Evolutionary conservation across 1,140 invertebrate genomes (phyloP).

Genomic region (Drosophila nannoptera): DNA sequence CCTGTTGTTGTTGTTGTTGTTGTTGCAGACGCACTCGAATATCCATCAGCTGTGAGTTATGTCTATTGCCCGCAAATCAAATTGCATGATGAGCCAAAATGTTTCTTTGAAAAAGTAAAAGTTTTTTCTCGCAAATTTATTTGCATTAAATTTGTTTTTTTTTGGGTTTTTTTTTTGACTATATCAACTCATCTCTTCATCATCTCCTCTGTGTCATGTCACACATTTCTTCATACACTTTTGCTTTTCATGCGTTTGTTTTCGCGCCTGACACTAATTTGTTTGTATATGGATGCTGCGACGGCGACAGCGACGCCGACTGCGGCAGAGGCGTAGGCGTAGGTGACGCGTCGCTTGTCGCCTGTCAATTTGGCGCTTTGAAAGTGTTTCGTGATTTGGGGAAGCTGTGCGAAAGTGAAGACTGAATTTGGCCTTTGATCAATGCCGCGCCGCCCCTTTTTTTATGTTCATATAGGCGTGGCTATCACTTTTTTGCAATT

Average conservation of each 20-base stretch:
- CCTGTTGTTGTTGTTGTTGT: conserved; percentile 8
- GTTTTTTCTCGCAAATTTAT: conserved; percentile 64
- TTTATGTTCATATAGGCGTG: neutral
- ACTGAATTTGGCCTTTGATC: conserved; percentile 22
- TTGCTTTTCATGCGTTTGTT: conserved; percentile 58
- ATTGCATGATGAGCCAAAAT: conserved; percentile 70
- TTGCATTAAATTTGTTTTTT: conserved; percentile 43
- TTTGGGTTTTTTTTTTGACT: conserved; percentile 27
- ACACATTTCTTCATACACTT: conserved; percentile 49
- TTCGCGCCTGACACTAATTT: conserved; percentile 53
- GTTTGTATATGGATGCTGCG: conserved; percentile 41
- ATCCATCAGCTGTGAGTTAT: conserved; percentile 36
- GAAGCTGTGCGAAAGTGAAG: conserved; percentile 59
- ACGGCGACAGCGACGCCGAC: neutral
- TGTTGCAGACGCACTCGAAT: conserved; percentile 43
- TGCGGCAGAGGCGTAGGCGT: conserved; percentile 51
- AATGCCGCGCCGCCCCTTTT: conserved; percentile 6
- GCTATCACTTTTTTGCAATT: conserved; percentile 28
- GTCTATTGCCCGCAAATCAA: conserved; percentile 61
- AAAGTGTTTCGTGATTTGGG: conserved; percentile 54
- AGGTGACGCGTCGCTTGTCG: neutral
- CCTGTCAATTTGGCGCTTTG: conserved; percentile 31
- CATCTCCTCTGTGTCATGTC: conserved; percentile 54
- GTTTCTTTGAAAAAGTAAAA: conserved; percentile 65
- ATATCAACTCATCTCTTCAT: conserved; percentile 10